A percentile compares a stretch with the other conserved stretches of the same genome.
phyloP scores from a whole-genome alignment of 2,888 invertebrate genomes.

The Leucozona laternaria region DNA sequence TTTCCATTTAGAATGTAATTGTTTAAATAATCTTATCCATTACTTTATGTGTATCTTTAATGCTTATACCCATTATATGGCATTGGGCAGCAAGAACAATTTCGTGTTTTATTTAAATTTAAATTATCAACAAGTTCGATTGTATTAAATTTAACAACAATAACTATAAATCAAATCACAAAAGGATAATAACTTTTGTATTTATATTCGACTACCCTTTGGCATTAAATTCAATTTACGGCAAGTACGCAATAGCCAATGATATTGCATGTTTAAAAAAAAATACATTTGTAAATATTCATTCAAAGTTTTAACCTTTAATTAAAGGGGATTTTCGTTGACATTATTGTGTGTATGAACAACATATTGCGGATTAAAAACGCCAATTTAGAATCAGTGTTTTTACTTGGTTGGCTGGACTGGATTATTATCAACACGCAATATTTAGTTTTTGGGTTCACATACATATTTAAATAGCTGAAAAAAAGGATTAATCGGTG shows the following conservation, averaged over 20 bases:
- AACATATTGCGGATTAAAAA: slow-evolving; percentile 29
- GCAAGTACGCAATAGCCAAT: background rate
- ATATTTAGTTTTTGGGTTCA: slow-evolving; percentile 14
- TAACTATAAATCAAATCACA: background rate
- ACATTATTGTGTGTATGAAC: slow-evolving; percentile 2
- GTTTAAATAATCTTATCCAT: no score
- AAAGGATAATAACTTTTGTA: background rate
- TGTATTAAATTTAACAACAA: background rate
- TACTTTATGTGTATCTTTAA: no score
- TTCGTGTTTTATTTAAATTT: no score
- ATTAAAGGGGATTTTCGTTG: slow-evolving; percentile 16
- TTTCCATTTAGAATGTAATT: no score
- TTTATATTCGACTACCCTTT: background rate
- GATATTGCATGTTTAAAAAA: background rate
- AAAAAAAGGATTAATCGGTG: background rate
- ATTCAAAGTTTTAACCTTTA: slow-evolving; percentile 2
- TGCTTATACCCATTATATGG: no score
- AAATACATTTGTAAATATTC: background rate
- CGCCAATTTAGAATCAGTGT: slow-evolving; percentile 20
- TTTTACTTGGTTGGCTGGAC: slow-evolving; percentile 18
- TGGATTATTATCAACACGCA: slow-evolving; percentile 28
- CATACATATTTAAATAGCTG: background rate
- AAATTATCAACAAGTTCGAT: background rate
- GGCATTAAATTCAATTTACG: slow-evolving; percentile 2
- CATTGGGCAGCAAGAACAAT: no score